phyloP scores from a whole-genome alignment of 2,113 vertebrate genomes.

The Physeter macrocephalus region DNA sequence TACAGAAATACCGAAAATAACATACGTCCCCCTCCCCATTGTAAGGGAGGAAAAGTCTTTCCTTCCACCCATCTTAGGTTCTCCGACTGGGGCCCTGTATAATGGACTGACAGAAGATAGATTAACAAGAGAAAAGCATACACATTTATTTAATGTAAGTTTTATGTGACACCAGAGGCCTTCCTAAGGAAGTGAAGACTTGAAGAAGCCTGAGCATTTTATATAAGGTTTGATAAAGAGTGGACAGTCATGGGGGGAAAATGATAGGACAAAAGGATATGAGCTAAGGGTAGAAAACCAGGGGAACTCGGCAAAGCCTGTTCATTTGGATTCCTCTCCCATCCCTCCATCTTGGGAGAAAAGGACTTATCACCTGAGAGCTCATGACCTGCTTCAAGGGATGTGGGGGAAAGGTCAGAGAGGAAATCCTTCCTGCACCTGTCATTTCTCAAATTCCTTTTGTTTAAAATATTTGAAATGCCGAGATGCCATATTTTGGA shows the following conservation, averaged over 20 bases:
- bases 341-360: neutral
- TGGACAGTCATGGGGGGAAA: neutral
- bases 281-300: neutral
- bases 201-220: neutral
- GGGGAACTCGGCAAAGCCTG: neutral
- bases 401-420: neutral
- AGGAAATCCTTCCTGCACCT: neutral
- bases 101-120: neutral
- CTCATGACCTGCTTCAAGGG: neutral
- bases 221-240: neutral
- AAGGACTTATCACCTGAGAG: neutral
- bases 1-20: neutral
- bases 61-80: neutral
- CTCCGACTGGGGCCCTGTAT: neutral
- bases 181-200: neutral
- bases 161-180: neutral
- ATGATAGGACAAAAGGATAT: neutral
- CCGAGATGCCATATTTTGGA: neutral
- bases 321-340: neutral
- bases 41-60: neutral
- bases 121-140: neutral
- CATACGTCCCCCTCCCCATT: rapidly evolving
- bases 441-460: neutral
- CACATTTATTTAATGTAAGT: neutral
- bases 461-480: neutral